Base-by-base conservation (phyloP, 2,113 vertebrate genomes). In the Eulemur rufifrons region DNA sequence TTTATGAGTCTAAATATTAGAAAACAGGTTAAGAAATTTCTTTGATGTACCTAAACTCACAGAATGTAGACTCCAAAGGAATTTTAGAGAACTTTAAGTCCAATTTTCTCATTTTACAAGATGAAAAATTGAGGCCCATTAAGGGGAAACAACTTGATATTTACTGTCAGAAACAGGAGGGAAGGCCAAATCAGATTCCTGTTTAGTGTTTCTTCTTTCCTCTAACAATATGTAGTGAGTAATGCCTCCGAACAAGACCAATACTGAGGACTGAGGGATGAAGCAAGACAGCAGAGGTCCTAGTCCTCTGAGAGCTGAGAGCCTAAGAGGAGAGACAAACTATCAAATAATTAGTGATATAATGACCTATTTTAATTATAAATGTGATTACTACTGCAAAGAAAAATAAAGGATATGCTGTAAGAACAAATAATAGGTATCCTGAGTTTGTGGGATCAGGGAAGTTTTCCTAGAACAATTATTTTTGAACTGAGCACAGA, bases 201-300 rank as follows among this genome's bases (percentile, higher is more conserved):
- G 12, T 23, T 25, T 45, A 77, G 34, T 14, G 39, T 42, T 52
- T 74, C 56, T 59, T 47, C 83, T 68, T 74, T 11, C 7, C 5
- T 23, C 21, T 45, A 39, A 21, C 42, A 47, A 42, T 8, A 5
- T 13, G 29, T 32, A n/a, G 27, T 6, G 54, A 61, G 56, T 18
- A 52, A 21, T 52, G 15, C 6, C 37, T 54, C 13, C 21, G 18
- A 10, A 17, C 18, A 64, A 39, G 17, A 27, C 8, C 9, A 5
- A 37, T 8, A 8, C 45, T 39, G 4, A 6, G 8, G 1, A 21
- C 23, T 5, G 42, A 14, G 18, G 12, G 11, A 11, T 29, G 29
- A 95, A 56, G 27, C 13, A 17, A 37, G 1, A 17, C 13, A 37
- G 29, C 29, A 4, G 8, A 3, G 63, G 61, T 8, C 0, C 76